Evolutionary conservation across 2,113 vertebrate genomes (phyloP), one percentile per base, ranked within the genome.

Genomic region (Ovibos moschatus): DNA sequence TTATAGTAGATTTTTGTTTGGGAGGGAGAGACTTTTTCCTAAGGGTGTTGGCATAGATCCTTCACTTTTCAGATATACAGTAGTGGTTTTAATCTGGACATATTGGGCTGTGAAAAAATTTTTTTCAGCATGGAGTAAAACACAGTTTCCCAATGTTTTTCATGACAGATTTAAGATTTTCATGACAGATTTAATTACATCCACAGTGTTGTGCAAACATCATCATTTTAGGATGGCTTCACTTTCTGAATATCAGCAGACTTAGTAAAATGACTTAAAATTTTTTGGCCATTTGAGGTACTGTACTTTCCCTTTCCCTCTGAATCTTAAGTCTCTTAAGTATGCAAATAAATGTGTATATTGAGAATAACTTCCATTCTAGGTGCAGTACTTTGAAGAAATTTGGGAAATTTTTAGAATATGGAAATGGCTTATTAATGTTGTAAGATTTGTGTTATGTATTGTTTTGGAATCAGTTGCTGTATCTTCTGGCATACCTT

Each of bases 91-190:
- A 78, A 79, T 67, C 7, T 91, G 82, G 58, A 93, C 19, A 23
- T 93, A 74, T 1, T 71, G 78, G 43, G 27, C 92, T 96, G 10
- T 71, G 55, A 92, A 83, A 71, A 27, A 76, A 4, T 93, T 90
- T 76, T 83, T 88, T 74, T 94, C 78, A 95, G 64, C n/a, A 15
- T 94, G 85, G 50, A 97, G 7, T 96, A 43, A 86, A 93, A 51
- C 82, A 60, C 17, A 92, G n/a, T 45, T 85, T 96, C 91, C 33
- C 79, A 4, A 4, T 89, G 21, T 30, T 86, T 74, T 83, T 58
- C 93, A 33, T 40, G 87, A 79, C 81, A 71, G 45, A 57, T 89
- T 91, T 95, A 91, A 58, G 15, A 25, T 89, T 81, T 88, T 55
- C 86, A 47, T 45, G 86, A 76, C 82, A 74, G 45, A 58, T 87